Percentiles rank a stretch among this genome's conserved stretches.
These are phyloP conservation scores for Connochaetes taurinus DNA, from an alignment of 2,113 vertebrate genomes.

Conservation along the genomic window DNA sequence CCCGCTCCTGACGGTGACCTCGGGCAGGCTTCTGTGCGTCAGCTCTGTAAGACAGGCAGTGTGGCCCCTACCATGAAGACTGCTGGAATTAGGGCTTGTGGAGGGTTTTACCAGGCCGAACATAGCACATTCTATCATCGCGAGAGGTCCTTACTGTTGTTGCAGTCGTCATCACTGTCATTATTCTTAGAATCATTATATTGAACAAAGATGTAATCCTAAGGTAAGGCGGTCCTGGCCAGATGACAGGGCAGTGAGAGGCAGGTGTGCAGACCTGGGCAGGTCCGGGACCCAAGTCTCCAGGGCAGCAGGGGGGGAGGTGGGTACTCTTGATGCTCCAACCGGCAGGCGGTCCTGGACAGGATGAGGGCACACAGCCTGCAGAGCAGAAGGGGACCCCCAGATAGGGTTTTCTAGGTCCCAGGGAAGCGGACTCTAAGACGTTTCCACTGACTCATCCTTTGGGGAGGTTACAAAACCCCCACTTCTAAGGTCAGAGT, in stretches of 20 bases:
- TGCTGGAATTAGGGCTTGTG: rapidly evolving
- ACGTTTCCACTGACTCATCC: not conserved
- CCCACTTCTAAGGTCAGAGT: not conserved
- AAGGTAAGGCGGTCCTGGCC: not conserved
- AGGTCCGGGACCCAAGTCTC: not conserved
- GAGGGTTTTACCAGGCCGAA: rapidly evolving
- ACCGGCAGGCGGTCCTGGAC: rapidly evolving
- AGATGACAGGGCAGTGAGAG: too few species aligned
- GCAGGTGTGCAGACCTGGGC: not conserved
- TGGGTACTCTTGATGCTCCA: rapidly evolving
- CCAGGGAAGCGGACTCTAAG: not conserved
- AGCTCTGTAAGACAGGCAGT: not conserved
- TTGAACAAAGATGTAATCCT: not conserved
- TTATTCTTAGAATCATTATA: not conserved
- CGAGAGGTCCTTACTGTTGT: rapidly evolving
- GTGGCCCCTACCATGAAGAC: too few species aligned
- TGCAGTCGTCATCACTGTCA: rapidly evolving
- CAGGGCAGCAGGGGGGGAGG: not conserved
- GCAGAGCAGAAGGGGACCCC: not conserved
- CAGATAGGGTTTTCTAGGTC: not conserved
- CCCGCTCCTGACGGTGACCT: not conserved
- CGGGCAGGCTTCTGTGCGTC: not conserved
- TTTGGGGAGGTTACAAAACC: not conserved
- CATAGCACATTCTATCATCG: rapidly evolving
- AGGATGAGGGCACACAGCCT: not conserved